Evolutionary conservation across 2,113 vertebrate genomes (phyloP).

Genomic region (Pangasianodon gigas): DNA sequence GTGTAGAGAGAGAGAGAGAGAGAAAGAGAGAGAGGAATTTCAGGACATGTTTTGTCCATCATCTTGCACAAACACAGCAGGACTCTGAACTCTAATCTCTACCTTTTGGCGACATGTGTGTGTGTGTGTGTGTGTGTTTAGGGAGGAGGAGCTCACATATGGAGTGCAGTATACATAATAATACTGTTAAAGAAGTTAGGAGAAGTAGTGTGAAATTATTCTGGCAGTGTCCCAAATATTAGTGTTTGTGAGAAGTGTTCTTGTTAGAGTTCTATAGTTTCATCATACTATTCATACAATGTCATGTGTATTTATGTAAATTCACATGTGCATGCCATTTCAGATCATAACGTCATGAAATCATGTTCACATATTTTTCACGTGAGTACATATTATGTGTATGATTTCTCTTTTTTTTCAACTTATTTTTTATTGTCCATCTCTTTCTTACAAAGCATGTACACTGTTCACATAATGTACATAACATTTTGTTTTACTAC

Average conservation of each 20-base stretch:
- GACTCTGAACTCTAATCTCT: constrained; percentile 50
- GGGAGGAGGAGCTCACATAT: not conserved
- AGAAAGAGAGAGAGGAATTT: constrained; percentile 55
- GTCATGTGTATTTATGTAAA: not conserved
- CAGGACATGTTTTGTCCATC: constrained; percentile 66
- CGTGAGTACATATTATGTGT: not conserved
- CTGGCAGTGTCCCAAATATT: not conserved
- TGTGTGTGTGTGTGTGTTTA: constrained; percentile 24
- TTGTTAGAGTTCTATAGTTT: not conserved
- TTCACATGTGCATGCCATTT: not conserved
- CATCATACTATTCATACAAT: not conserved
- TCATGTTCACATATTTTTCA: not conserved
- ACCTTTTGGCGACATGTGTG: constrained; percentile 22
- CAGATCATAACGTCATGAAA: not conserved
- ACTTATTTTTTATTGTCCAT: no score
- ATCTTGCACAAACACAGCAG: constrained; percentile 59
- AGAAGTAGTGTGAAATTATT: not conserved
- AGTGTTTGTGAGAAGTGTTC: not conserved
- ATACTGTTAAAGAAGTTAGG: not conserved
- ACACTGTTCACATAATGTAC: no score
- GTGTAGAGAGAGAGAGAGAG: constrained; percentile 42
- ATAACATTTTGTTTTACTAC: no score
- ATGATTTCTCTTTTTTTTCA: no score
- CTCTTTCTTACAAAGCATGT: no score
- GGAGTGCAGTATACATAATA: not conserved